A percentile compares a stretch with the other conserved stretches of the same genome.
phyloP scores from a whole-genome alignment of 1,140 invertebrate genomes.

The Paralvinella palmiformis region DNA sequence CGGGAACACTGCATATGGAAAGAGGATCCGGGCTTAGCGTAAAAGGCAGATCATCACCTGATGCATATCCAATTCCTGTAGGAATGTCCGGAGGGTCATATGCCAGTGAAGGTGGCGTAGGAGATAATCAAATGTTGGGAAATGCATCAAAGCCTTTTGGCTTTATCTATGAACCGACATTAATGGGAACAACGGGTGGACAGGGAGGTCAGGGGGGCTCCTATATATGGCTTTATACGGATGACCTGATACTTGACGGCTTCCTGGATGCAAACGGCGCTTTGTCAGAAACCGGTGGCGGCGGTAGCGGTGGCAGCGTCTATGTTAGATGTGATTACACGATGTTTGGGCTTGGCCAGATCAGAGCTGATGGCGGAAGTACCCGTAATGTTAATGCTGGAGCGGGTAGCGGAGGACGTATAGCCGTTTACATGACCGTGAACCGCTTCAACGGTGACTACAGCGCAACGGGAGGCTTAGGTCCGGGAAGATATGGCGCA shows the following conservation, averaged over 20 bases:
- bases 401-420: constrained; percentile 36
- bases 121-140: constrained; percentile 11
- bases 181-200: constrained; percentile 28
- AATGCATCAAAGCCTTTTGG: constrained; percentile 28
- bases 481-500: constrained; percentile 21
- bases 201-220: constrained; percentile 29
- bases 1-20: constrained; percentile 27
- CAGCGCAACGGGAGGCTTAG: constrained; percentile 27
- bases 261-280: constrained; percentile 26
- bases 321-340: constrained; percentile 23
- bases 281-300: constrained; percentile 24
- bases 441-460: constrained; percentile 26
- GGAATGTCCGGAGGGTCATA: constrained; percentile 29
- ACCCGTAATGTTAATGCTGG: constrained; percentile 21
- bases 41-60: constrained; percentile 16
- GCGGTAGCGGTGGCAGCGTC: constrained; percentile 35
- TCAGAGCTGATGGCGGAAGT: constrained; percentile 29
- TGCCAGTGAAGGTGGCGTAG: constrained; percentile 31
- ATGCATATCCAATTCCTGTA: constrained; percentile 15
- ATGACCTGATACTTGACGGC: constrained; percentile 30
- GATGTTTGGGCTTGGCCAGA: constrained; percentile 29
- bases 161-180: constrained; percentile 26
- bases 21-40: constrained; percentile 28
- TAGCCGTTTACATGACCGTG: constrained; percentile 25
- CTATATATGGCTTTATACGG: constrained; percentile 25